A percentile compares a stretch with the other conserved stretches of the same genome.
These are phyloP conservation scores for Scelioninae gen. 2 DNA, from an alignment of 2,888 invertebrate genomes.

Conservation along the genomic window DNA sequence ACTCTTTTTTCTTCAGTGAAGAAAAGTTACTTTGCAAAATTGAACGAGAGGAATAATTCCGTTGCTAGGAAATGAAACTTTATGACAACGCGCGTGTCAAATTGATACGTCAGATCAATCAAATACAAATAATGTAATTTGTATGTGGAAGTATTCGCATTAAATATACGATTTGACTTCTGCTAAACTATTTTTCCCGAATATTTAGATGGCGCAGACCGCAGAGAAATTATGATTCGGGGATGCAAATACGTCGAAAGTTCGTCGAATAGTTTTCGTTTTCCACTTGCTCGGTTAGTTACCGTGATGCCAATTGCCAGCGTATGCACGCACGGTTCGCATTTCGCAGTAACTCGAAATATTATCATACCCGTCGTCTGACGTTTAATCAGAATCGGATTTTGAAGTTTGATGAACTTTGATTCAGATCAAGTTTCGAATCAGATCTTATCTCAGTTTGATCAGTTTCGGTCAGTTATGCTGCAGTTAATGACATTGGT, in stretches of 20 bases:
- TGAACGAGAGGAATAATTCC: too few species aligned
- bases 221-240: too few species aligned
- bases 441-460: slow-evolving; percentile 35
- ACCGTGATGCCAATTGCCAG: slow-evolving; percentile 9
- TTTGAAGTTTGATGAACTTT: slow-evolving; percentile 31
- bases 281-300: slow-evolving; percentile 8
- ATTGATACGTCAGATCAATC: too few species aligned
- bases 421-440: slow-evolving; percentile 19
- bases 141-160: too few species aligned
- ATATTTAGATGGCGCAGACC: too few species aligned
- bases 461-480: slow-evolving; percentile 24
- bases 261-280: slow-evolving; percentile 18
- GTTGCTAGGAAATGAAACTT: too few species aligned
- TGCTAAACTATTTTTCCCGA: too few species aligned
- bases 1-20: too few species aligned
- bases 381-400: slow-evolving; percentile 27
- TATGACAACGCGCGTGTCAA: too few species aligned
- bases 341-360: slow-evolving; percentile 17
- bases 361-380: slow-evolving; percentile 19
- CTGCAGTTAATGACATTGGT: slow-evolving; percentile 10
- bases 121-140: too few species aligned
- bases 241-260: background rate
- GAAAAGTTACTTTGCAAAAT: too few species aligned
- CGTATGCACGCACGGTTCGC: slow-evolving; percentile 1
- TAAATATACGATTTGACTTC: too few species aligned